phyloP scores from a whole-genome alignment of 2,797 vertebrate species.

The Orientallactaga sibirica region DNA sequence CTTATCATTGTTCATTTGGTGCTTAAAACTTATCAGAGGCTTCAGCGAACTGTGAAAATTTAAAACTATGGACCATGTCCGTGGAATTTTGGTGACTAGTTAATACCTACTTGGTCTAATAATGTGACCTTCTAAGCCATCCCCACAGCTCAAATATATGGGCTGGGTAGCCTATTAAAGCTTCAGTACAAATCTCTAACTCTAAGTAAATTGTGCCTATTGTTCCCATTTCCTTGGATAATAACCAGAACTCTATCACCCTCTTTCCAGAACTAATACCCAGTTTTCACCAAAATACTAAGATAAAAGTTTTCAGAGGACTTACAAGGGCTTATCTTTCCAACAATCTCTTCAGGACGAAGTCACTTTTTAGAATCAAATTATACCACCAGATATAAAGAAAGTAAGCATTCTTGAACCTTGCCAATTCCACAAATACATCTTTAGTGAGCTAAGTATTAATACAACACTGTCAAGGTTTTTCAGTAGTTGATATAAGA shows the following conservation, averaged over 20 bases:
- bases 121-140: not conserved
- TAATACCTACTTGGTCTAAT: not conserved
- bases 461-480: not conserved
- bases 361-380: constrained; percentile 33
- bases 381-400: not conserved
- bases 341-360: not conserved
- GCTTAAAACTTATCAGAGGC: not conserved
- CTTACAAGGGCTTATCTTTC: not conserved
- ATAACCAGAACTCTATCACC: not conserved
- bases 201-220: not conserved
- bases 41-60: not conserved
- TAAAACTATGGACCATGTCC: not conserved
- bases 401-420: not conserved
- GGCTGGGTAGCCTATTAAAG: not conserved
- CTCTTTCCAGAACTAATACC: not conserved
- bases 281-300: not conserved
- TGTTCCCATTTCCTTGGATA: not conserved
- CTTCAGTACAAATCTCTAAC: not conserved
- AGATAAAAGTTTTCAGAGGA: not conserved
- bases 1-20: not conserved
- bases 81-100: not conserved
- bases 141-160: not conserved
- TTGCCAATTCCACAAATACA: not conserved
- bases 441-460: constrained; percentile 18
- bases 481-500: not conserved